These are phyloP conservation scores for Crematogaster levior DNA, from an alignment of 2,888 invertebrate species.

Conservation along the genomic window DNA sequence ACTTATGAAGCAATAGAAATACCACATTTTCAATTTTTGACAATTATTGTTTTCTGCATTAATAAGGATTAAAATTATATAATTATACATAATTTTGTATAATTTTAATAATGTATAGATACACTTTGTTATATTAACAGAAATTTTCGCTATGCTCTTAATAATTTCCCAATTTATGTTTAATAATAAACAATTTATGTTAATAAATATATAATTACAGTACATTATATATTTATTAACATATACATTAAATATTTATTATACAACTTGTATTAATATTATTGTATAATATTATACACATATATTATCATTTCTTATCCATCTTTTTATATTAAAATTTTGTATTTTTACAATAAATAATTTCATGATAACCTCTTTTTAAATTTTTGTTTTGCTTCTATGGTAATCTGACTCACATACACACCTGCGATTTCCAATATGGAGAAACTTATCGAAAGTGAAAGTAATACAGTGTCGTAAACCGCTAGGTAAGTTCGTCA, in stretches of 20 bases:
- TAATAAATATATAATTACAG: slow-evolving; percentile 11
- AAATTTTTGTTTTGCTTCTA: neutral
- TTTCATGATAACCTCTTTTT: neutral
- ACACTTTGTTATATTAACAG: neutral
- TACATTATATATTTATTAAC: no score
- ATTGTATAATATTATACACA: no score
- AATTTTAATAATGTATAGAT: no score
- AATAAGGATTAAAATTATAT: no score
- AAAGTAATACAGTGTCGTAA: slow-evolving; percentile 79
- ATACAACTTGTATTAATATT: no score
- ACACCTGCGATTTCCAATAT: slow-evolving; percentile 42
- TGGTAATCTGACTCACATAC: neutral
- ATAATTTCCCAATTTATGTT: neutral
- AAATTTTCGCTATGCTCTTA: neutral
- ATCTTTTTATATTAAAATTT: neutral
- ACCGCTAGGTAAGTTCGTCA: slow-evolving; percentile 56
- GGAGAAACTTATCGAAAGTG: slow-evolving; percentile 76
- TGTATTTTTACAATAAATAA: neutral
- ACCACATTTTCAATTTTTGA: neutral
- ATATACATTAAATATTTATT: no score
- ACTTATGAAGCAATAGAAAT: neutral
- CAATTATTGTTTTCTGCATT: neutral
- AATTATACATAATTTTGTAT: no score
- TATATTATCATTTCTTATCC: neutral
- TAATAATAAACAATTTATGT: neutral